phyloP scores from a whole-genome alignment of 1,140 invertebrate species.

The Octopus sinensis region DNA sequence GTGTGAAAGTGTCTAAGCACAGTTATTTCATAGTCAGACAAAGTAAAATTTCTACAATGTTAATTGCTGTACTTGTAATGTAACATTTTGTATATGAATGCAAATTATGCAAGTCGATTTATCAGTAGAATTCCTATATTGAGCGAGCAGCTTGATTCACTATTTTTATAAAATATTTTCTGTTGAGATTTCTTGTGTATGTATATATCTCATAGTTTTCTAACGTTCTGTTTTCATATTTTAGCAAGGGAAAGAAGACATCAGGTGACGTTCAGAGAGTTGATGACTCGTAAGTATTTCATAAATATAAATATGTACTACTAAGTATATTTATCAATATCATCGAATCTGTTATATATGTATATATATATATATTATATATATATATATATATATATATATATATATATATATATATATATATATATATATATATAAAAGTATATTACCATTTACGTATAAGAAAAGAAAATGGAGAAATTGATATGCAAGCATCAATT shows the following conservation, averaged over 20 bases:
- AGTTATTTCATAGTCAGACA: too few relatives aligned
- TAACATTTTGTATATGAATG: too few relatives aligned
- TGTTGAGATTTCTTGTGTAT: too few relatives aligned
- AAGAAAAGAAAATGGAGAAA: too few relatives aligned
- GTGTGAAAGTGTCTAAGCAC: too few relatives aligned
- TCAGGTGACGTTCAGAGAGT: constrained; percentile 34
- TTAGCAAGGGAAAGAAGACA: constrained; percentile 34
- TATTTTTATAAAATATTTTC: too few relatives aligned
- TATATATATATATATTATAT: background rate
- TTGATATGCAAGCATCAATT: too few relatives aligned
- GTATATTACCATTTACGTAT: background rate
- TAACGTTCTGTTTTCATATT: constrained; percentile 14
- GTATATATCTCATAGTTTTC: background rate
- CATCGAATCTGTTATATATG: background rate
- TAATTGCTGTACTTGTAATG: too few relatives aligned
- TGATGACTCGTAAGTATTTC: constrained; percentile 44
- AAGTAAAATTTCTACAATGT: too few relatives aligned
- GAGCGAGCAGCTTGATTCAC: too few relatives aligned
- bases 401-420: background rate
- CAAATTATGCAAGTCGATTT: too few relatives aligned
- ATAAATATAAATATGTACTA: background rate
- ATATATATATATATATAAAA: background rate
- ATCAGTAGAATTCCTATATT: too few relatives aligned
- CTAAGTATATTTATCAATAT: background rate
- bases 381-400: background rate